phyloP scores from a whole-genome alignment of 2,797 vertebrate species.

The Ctenosaura bakeri region DNA sequence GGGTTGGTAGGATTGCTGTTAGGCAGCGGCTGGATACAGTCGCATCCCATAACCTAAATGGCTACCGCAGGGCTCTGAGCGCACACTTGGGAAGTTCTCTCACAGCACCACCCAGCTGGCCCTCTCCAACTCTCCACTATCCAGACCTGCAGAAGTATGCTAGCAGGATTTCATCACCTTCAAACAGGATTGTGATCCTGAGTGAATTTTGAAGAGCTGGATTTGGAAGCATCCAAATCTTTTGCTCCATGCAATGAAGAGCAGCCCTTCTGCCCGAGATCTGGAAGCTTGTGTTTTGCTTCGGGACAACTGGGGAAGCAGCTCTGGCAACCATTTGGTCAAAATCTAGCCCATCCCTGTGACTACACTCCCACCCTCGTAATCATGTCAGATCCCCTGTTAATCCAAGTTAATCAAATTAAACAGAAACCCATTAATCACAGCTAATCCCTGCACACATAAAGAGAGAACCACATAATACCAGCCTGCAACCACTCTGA shows the following conservation, averaged over 20 bases:
- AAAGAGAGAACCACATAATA: not conserved
- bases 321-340: not conserved
- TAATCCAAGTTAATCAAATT: constrained; percentile 73
- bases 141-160: too few relatives aligned
- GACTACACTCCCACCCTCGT: not conserved
- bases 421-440: constrained; percentile 65
- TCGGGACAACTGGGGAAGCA: not conserved
- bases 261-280: not conserved
- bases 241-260: not conserved
- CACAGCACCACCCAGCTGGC: too few relatives aligned
- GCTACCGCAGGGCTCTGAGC: too few relatives aligned
- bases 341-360: not conserved
- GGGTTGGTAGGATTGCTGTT: too few relatives aligned
- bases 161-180: too few relatives aligned
- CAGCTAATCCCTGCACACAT: not conserved
- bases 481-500: not conserved
- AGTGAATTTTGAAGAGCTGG: not conserved
- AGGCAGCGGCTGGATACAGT: too few relatives aligned
- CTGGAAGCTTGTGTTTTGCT: too few relatives aligned
- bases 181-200: too few relatives aligned
- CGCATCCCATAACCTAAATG: too few relatives aligned
- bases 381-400: not conserved
- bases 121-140: too few relatives aligned
- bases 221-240: not conserved
- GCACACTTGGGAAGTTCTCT: too few relatives aligned